A percentile compares a stretch with the other conserved stretches of the same genome.
phyloP scores from a whole-genome alignment of 2,113 vertebrate species.

The Gopherus evgoodei region DNA sequence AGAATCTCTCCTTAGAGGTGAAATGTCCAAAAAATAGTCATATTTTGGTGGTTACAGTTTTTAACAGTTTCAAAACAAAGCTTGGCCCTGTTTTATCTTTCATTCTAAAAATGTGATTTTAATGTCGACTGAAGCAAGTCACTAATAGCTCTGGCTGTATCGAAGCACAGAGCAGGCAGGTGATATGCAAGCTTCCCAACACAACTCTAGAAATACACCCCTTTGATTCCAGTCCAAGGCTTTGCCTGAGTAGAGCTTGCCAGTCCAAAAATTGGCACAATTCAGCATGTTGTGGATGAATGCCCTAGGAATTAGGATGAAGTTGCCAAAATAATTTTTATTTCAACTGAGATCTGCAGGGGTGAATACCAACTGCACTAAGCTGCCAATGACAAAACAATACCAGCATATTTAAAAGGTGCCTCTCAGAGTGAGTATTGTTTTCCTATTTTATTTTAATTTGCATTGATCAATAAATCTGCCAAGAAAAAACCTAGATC shows the following conservation, averaged over 20 bases:
- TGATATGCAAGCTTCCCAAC: slow-evolving; percentile 1
- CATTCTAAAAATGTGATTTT: slow-evolving; percentile 29
- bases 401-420: background rate
- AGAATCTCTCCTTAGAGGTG: slow-evolving; percentile 2
- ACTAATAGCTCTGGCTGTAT: background rate
- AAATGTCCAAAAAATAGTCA: slow-evolving; percentile 29
- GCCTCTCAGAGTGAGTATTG: background rate
- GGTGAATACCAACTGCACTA: slow-evolving; percentile 30
- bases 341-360: slow-evolving; percentile 37
- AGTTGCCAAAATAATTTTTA: slow-evolving; percentile 32
- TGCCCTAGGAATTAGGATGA: background rate
- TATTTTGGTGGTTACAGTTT: background rate
- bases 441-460: background rate
- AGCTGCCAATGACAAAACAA: slow-evolving; percentile 1
- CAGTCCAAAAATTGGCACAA: background rate
- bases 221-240: background rate
- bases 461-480: background rate
- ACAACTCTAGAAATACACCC: background rate
- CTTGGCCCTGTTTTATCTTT: background rate
- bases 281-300: background rate
- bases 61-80: background rate
- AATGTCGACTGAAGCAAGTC: background rate
- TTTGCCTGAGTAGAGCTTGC: background rate
- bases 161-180: background rate
- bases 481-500: background rate